Evolutionary conservation across 1,140 invertebrate species (phyloP).

Genomic region (Macrobrachium nipponense): DNA sequence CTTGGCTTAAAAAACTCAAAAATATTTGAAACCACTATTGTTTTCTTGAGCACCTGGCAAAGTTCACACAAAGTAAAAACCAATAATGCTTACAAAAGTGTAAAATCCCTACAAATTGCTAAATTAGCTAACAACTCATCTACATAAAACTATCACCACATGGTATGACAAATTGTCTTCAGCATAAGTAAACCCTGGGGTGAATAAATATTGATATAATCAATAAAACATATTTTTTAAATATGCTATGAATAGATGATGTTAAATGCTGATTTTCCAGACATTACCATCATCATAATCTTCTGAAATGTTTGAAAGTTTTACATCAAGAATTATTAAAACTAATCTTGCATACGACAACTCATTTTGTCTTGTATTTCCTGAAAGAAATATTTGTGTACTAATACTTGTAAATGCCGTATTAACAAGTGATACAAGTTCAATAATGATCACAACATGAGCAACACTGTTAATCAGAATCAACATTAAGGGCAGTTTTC

Average conservation of each 20-base stretch:
- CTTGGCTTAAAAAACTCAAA: background rate
- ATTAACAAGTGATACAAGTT: slow-evolving; percentile 52
- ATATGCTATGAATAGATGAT: background rate
- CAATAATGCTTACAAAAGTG: slow-evolving; percentile 41
- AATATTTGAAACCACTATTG: slow-evolving; percentile 19
- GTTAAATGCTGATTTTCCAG: no score
- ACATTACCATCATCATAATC: no score
- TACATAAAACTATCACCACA: slow-evolving; percentile 51
- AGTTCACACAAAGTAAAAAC: slow-evolving; percentile 32
- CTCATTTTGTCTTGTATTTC: no score
- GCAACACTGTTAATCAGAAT: slow-evolving; percentile 39
- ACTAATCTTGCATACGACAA: background rate
- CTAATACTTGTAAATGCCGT: slow-evolving; percentile 39
- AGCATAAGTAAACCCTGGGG: slow-evolving; percentile 36
- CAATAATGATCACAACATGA: slow-evolving; percentile 40
- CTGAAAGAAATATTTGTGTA: slow-evolving; percentile 1
- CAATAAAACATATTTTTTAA: slow-evolving; percentile 29
- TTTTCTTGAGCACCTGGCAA: slow-evolving; percentile 46
- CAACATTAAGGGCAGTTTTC: slow-evolving; percentile 30
- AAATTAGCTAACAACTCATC: slow-evolving; percentile 36
- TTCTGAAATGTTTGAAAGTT: no score
- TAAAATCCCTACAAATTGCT: slow-evolving; percentile 46
- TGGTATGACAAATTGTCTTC: slow-evolving; percentile 21
- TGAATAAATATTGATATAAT: slow-evolving; percentile 23
- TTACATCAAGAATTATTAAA: background rate